Percentiles rank a stretch among this genome's conserved stretches.
phyloP scores from a whole-genome alignment of 2,113 vertebrate species.

The Corythoichthys haematopterus region DNA sequence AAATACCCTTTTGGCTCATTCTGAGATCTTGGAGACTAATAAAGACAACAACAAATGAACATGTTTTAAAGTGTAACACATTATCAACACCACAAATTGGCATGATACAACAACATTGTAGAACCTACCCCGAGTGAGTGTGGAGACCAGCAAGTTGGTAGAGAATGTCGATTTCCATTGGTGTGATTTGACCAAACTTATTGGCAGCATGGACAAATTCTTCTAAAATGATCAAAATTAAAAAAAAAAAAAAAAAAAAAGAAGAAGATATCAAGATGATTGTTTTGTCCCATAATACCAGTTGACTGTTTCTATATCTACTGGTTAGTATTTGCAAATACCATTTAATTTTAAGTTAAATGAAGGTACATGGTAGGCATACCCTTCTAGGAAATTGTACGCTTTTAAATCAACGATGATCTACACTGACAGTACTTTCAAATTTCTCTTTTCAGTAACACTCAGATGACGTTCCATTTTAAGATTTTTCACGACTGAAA shows the following conservation, averaged over 20 bases:
- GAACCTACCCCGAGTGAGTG: constrained; percentile 85
- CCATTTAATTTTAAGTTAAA: background rate
- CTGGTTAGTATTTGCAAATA: constrained; percentile 54
- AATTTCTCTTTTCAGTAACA: background rate
- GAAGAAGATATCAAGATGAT: constrained; percentile 5
- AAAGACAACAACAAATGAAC: background rate
- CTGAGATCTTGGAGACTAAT: background rate
- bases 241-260: constrained; percentile 17
- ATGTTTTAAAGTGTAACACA: background rate
- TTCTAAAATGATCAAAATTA: constrained; percentile 65
- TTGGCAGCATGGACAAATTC: constrained; percentile 87
- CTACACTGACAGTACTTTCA: constrained; percentile 10
- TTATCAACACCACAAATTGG: background rate
- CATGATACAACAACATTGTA: background rate
- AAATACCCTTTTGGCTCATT: background rate
- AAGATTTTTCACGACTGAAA: constrained; percentile 14
- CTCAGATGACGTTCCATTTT: no score
- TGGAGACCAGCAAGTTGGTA: constrained; percentile 86
- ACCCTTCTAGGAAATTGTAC: constrained; percentile 1
- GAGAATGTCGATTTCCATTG: constrained; percentile 90
- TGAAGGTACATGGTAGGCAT: constrained; percentile 2
- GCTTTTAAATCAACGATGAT: background rate
- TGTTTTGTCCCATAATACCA: background rate
- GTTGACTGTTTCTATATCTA: constrained; percentile 9
- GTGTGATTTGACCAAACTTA: constrained; percentile 89